Base-by-base conservation (phyloP, 1,140 invertebrate genomes). In the Doryteuthis pealeii region DNA sequence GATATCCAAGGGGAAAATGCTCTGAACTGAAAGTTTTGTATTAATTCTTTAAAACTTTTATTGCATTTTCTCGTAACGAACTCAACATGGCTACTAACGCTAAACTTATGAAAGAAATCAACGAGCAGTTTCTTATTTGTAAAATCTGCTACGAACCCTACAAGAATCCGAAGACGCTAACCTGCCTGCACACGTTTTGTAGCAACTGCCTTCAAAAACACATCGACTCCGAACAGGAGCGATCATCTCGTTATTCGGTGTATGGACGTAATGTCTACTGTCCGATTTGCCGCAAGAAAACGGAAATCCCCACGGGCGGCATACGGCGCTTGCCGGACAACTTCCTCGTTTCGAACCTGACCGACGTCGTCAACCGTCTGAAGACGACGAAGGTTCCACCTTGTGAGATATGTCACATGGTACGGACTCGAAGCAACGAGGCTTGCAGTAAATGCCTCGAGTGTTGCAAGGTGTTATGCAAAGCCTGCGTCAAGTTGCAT, bases 131-230 rank as follows among this genome's bases (percentile, higher is more conserved):
- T 79, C 79, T 89, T 33, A 82, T 84, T 43, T 89, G 88, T 74
- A 88, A 89, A 74, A 87, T 89, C 68, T 89, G 88, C 77, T 82
- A 81, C 45, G 87, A 88, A 77, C 80, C 82, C 10, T 89, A 84
- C 77, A 86, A 83, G 71, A 81, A 85, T 32, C 95, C 96, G 65
- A 91, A 95, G 79, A 92, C 97, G 58, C 90, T 98, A 77, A 92
- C 92, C 77, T 98, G 96, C 88, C 91, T 98, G 80, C 96, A 97
- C 90, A 94, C 95, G 6, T 97, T 96, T 89, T 97, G 96, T 89
- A 93, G 95, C 88, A 90, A 91, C 68, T 98, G 96, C 84, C 70
- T 89, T 49, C 84, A 87, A 72, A 79, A 85, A 72, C 87, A 87
- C 72, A 79, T 81, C 58, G 85, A 86, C 43, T 76, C 84, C 10